Percentiles rank a stretch among this genome's conserved stretches.
These are phyloP conservation scores for Potamilus streckersoni DNA, from an alignment of 1,140 invertebrate species.

Conservation along the genomic window DNA sequence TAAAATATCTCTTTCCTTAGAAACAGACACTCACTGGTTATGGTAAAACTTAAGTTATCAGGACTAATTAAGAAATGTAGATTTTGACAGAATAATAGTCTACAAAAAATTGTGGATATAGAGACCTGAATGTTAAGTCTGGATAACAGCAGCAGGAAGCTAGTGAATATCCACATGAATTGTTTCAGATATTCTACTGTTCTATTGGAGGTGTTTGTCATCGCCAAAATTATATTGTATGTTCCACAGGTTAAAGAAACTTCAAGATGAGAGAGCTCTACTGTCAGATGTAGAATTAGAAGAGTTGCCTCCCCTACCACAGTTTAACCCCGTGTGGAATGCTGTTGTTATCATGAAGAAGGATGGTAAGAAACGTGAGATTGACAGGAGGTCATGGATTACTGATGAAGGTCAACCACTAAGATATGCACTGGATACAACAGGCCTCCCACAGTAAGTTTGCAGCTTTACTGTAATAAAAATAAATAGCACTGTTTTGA, in stretches of 20 bases:
- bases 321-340: constrained; percentile 51
- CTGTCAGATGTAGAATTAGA: constrained; percentile 36
- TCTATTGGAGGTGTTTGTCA: background rate
- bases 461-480: background rate
- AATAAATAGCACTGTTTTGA: no score
- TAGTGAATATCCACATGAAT: no score
- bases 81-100: no score
- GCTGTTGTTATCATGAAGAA: constrained; percentile 31
- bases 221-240: background rate
- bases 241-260: constrained; percentile 34
- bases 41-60: no score
- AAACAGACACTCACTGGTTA: no score
- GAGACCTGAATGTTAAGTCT: no score
- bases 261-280: constrained; percentile 30
- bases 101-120: no score
- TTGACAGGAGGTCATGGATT: constrained; percentile 57
- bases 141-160: no score
- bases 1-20: no score
- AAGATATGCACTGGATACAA: constrained; percentile 52
- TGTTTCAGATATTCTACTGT: no score
- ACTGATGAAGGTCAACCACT: constrained; percentile 47
- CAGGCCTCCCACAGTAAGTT: constrained; percentile 52
- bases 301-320: constrained; percentile 36
- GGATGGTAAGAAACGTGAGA: constrained; percentile 33
- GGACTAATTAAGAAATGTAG: no score